Conservation (phyloP, 2,113 vertebrate species). For the Fregetta grallaria region DNA sequence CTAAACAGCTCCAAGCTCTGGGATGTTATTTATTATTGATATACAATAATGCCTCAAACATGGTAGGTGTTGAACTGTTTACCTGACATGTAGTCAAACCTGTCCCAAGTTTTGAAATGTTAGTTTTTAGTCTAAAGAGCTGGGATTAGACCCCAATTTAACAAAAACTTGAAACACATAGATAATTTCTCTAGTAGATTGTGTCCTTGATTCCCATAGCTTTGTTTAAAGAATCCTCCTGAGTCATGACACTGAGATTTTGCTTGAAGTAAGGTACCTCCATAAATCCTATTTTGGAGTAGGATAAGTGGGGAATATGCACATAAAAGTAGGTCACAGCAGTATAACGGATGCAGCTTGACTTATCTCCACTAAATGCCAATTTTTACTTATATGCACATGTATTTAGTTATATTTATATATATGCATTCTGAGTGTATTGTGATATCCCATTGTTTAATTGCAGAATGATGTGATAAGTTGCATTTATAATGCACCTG, state of each 20-base stretch:
- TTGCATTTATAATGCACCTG: constrained; percentile 21
- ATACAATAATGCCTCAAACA: not conserved
- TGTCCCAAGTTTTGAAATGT: not conserved
- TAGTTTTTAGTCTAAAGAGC: not conserved
- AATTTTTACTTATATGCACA: not conserved
- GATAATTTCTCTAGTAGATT: not conserved
- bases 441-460: not conserved
- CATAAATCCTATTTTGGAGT: not conserved
- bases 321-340: not conserved
- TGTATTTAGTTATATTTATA: not conserved
- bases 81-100: not conserved
- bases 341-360: not conserved
- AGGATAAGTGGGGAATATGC: not conserved
- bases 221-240: not conserved
- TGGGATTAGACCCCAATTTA: not conserved
- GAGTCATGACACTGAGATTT: not conserved
- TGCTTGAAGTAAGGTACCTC: not conserved
- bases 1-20: not conserved
- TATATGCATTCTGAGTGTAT: not conserved
- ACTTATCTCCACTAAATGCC: not conserved
- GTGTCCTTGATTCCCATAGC: not conserved
- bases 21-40: not conserved
- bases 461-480: not conserved
- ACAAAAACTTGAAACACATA: not conserved
- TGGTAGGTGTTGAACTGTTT: not conserved